Base-by-base conservation (phyloP, 2,797 vertebrate genomes). In the Pogoniulus pusillus region DNA sequence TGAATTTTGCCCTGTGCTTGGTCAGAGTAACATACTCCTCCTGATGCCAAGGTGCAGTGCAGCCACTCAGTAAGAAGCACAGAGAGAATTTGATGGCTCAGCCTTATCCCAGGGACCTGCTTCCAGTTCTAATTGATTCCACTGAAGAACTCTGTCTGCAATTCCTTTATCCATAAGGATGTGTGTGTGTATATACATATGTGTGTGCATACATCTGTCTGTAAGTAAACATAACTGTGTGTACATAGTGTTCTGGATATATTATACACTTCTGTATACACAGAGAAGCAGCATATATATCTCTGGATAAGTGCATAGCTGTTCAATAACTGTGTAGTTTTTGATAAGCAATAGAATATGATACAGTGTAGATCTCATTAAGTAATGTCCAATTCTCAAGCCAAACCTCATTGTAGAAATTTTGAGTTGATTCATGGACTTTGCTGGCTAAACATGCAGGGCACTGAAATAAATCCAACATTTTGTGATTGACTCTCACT, bases 401-500 rank as follows among this genome's bases (percentile, higher is more conserved):
- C 65, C 59, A 81, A 89, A 74, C 18, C 18, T 57, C 47, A 26
- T 16, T 30, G 58, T 76, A 6, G 37, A 70, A 35, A 41, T 75
- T 90, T 89, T 32, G 74, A 49, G 6, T 23, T 83, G 35, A 2
- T 68, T 87, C 76, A 74, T 94, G 19, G 41, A 47, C 57, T 85
- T 74, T 24, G 55, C 70, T 91, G 83, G 57, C 82, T 90, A 34
- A 62, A 72, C 49, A 16, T 16, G 16, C n/a, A 59, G 87, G 80
- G 69, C 71, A 54, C n/a, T 68, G 66, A 51, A 62, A 82, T 29
- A 66, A 63, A 35, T 47, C 78, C 55, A 62, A 20, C 23, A 5
- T 57, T 92, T 76, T 79, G 75, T 96, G 91, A 74, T 71, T 77
- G 66, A 72, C 24, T 94, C 34, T 77, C 58, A 87, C 57, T 91